Conservation (phyloP, 2,797 vertebrate genomes). For the Acanthopagrus latus region DNA sequence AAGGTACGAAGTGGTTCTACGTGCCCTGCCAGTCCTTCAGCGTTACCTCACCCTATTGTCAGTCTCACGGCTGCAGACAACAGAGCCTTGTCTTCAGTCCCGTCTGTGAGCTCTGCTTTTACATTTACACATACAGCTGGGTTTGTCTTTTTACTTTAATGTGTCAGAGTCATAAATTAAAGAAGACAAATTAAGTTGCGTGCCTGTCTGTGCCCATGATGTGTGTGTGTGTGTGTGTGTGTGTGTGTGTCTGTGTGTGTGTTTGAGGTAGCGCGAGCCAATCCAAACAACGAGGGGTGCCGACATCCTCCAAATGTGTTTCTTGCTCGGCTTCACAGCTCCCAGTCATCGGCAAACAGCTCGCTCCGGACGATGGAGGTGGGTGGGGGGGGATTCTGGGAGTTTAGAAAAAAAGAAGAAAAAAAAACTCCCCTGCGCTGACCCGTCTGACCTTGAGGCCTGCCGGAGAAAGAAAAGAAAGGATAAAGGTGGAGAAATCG, state of each 20-base stretch:
- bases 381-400: conserved; percentile 45
- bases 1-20: conserved; percentile 30
- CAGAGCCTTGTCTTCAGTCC: conserved; percentile 45
- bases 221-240: neutral
- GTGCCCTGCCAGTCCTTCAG: conserved; percentile 32
- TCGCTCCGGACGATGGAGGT: neutral
- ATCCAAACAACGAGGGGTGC: conserved; percentile 61
- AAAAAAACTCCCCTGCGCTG: too few species aligned
- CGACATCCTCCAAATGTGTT: conserved; percentile 69
- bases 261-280: conserved; percentile 51
- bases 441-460: conserved; percentile 55
- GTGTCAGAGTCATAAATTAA: conserved; percentile 65
- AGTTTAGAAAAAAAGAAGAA: conserved; percentile 22
- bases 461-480: neutral
- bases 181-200: conserved; percentile 57
- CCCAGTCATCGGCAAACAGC: conserved; percentile 45
- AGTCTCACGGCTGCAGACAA: conserved; percentile 33
- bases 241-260: neutral
- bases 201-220: conserved; percentile 36
- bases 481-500: conserved; percentile 19
- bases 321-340: conserved; percentile 53
- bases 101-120: conserved; percentile 26
- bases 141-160: conserved; percentile 40
- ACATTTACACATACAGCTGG: too few species aligned
- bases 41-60: conserved; percentile 53